Percentiles rank a stretch among this genome's conserved stretches.
These are phyloP conservation scores for Corythornis madagascariensis DNA, from an alignment of 2,113 vertebrate genomes.

Conservation along the genomic window DNA sequence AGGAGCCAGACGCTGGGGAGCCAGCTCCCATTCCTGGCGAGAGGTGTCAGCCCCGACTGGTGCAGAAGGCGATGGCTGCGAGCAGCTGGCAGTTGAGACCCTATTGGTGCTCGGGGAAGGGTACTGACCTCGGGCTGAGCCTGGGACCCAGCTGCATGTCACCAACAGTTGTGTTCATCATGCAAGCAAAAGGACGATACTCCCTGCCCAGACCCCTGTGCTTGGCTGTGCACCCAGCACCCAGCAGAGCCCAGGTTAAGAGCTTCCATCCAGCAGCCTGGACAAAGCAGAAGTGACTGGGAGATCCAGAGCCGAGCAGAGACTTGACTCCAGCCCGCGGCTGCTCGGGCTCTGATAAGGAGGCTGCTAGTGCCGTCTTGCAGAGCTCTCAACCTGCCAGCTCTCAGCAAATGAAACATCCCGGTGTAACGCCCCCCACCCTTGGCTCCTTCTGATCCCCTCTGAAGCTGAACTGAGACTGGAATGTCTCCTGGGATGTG, in stretches of 20 bases:
- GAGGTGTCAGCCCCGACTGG: background rate
- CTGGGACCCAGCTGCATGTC: background rate
- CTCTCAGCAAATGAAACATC: background rate
- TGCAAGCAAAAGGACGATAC: background rate
- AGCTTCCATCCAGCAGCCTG: background rate
- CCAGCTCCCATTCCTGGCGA: constrained; percentile 16
- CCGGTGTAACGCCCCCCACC: constrained; percentile 32
- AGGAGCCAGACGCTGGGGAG: constrained; percentile 54
- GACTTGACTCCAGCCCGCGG: background rate
- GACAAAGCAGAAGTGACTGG: background rate
- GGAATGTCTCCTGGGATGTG: constrained; percentile 62
- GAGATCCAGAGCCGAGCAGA: background rate
- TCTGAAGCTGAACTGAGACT: constrained; percentile 1
- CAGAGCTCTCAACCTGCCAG: constrained; percentile 2
- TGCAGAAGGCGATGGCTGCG: fast-evolving
- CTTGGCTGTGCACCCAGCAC: fast-evolving
- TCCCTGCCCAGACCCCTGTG: background rate
- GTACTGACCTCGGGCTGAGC: background rate
- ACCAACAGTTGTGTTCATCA: background rate
- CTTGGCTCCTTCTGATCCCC: constrained; percentile 43
- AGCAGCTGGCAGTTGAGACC: background rate
- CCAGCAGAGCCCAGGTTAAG: background rate
- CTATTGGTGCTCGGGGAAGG: fast-evolving
- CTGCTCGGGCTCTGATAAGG: background rate
- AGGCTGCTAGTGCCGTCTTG: constrained; percentile 34